phyloP scores from a whole-genome alignment of 2,113 vertebrate species.

The Fregata magnificens region DNA sequence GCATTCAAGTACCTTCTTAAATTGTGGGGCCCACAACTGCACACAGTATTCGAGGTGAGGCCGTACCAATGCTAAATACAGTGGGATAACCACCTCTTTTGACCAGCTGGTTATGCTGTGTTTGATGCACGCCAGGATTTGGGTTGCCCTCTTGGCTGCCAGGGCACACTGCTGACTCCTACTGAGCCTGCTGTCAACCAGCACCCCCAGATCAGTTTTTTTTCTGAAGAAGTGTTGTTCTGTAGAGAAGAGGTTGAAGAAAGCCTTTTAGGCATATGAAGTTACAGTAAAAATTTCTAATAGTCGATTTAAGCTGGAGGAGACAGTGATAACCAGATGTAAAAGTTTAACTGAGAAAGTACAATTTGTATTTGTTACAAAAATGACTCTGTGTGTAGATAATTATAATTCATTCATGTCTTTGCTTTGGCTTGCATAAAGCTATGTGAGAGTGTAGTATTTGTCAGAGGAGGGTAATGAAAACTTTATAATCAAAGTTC shows the following conservation, averaged over 20 bases:
- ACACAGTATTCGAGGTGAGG: not conserved
- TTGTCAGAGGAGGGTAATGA: not conserved
- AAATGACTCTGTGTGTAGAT: not conserved
- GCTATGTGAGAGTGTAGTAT: not conserved
- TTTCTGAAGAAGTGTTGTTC: not conserved
- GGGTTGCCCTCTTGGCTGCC: not conserved
- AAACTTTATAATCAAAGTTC: not conserved
- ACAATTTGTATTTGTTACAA: not conserved
- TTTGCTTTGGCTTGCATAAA: not conserved
- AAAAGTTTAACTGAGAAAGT: not conserved
- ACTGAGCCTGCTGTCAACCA: not conserved
- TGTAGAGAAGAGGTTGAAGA: not conserved
- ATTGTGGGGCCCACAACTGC: not conserved
- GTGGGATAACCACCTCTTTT: not conserved
- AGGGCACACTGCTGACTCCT: not conserved
- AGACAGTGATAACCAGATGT: not conserved
- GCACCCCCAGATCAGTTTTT: not conserved
- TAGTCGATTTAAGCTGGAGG: not conserved
- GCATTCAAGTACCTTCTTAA: not conserved
- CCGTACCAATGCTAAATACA: accelerated
- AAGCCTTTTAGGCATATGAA: not conserved
- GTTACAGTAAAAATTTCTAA: not conserved
- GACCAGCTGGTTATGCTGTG: accelerated
- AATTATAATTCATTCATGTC: not conserved
- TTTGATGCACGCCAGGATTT: not conserved